Conservation (phyloP, 2,113 vertebrate species). For the Anolis sagrei region DNA sequence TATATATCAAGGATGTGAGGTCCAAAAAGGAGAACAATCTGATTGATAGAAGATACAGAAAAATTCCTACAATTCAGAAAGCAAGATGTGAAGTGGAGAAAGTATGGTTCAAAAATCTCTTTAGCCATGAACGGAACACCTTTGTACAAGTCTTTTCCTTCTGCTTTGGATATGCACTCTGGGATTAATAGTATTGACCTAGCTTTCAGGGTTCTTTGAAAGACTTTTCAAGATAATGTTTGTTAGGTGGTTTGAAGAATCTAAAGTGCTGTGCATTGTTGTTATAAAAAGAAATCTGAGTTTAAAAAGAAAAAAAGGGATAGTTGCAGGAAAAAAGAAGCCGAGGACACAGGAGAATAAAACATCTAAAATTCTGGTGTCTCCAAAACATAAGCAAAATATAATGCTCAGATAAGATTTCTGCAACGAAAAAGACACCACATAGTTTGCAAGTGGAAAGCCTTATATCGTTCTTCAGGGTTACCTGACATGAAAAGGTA, state of each 20-base stretch:
- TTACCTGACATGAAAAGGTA: too few species aligned
- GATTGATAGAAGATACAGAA: not conserved
- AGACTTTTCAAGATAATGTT: not conserved
- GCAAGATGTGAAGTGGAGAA: not conserved
- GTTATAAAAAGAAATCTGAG: not conserved
- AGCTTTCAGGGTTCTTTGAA: not conserved
- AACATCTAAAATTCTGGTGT: too few species aligned
- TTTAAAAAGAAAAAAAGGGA: too few species aligned
- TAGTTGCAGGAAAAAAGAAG: not conserved
- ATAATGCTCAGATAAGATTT: too few species aligned
- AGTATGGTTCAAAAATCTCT: not conserved
- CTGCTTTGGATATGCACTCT: not conserved
- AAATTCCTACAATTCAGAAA: not conserved
- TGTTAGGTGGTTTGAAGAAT: not conserved
- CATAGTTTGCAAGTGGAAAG: too few species aligned
- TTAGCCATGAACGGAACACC: not conserved
- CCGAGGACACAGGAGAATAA: too few species aligned
- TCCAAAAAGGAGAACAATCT: not conserved
- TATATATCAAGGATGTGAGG: not conserved
- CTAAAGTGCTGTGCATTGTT: not conserved
- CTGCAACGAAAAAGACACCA: too few species aligned
- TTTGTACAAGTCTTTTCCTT: not conserved
- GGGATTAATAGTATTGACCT: not conserved
- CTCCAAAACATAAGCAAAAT: too few species aligned
- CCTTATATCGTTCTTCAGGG: too few species aligned